These are phyloP conservation scores for Charina bottae DNA, from an alignment of 2,113 vertebrate species.

Conservation along the genomic window DNA sequence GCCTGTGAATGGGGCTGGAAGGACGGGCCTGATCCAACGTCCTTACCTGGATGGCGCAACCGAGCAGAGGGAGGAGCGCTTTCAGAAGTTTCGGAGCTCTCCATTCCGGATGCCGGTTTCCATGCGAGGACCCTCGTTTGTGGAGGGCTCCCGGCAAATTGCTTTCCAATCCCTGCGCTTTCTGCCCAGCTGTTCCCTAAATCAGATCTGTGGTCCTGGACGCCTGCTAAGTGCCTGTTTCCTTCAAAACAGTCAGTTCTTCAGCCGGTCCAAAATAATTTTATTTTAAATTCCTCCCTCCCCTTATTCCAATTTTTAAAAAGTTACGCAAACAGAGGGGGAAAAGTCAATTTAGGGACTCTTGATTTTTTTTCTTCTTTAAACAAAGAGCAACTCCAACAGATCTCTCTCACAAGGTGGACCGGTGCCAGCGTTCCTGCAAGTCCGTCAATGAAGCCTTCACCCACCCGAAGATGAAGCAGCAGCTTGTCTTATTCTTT, in stretches of 20 bases:
- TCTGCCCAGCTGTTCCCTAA: not conserved
- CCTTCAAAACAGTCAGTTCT: not conserved
- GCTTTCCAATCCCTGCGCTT: not conserved
- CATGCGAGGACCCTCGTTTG: not conserved
- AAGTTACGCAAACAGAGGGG: not conserved
- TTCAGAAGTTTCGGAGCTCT: not conserved
- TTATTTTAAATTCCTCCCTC: not conserved
- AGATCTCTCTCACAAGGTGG: not conserved
- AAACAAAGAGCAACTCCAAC: not conserved
- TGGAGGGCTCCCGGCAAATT: not conserved
- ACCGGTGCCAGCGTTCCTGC: not conserved
- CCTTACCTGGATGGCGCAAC: not conserved
- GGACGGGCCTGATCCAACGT: not conserved
- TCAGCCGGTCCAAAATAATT: conserved; percentile 12
- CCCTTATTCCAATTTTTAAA: not conserved
- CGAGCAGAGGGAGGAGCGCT: not conserved
- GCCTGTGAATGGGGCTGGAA: not conserved
- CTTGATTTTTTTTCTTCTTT: not conserved
- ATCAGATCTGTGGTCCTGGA: not conserved
- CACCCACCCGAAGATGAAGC: too few relatives aligned
- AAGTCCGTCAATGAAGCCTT: not conserved
- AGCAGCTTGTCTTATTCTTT: not conserved
- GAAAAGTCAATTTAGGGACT: not conserved
- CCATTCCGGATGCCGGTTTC: too few relatives aligned
- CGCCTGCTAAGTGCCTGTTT: not conserved